Base-by-base conservation (phyloP, 1,140 invertebrate species). In the Drosophila prosaltans region DNA sequence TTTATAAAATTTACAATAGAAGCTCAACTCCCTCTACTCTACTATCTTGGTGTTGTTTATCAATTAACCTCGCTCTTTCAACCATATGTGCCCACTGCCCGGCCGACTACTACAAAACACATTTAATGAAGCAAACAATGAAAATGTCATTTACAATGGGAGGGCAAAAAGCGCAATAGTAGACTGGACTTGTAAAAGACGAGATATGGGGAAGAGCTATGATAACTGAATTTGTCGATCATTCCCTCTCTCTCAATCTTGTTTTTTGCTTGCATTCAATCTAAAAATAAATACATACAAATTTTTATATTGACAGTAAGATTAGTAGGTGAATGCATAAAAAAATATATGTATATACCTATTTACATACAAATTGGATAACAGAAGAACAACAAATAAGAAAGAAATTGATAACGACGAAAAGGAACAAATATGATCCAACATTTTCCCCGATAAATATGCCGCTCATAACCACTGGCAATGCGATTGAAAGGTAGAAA, bases 51-150 rank as follows among this genome's bases (percentile, higher is more conserved):
- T n/a, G 16, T 45, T 45, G 11, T 45, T 48, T 48, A 48, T 48
- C 45, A 48, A 48, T 48, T 48, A 48, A 24, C 45, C 45, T 24
- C 16, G 16, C 45, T 24, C 16, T 24, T 48, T 36, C 32, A 36
- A 7, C 3, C 32, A 36, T 36, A 1, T 1, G 32, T 7, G 6
- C 32, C 45, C 16, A 21, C 16, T 21, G 2, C 21, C 41, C 24
- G 24, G 10, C 24, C 26, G 45, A 36, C 32, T 24, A 51, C 21
- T 3, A 51, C 2, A 51, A 70, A 68, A 63, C 10, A 51, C 81
- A 75, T 67, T 76, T 88, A 85, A 85, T 85, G 79, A 88, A 85
- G 83, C 83, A 57, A 71, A 75, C 74, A 66, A 16, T 16, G 16
- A 16, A 16, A 81, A 81, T 78, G 62, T 75, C 78, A 86, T 78